phyloP scores from a whole-genome alignment of 2,797 vertebrate species.

The Tenualosa thibaudeaui region DNA sequence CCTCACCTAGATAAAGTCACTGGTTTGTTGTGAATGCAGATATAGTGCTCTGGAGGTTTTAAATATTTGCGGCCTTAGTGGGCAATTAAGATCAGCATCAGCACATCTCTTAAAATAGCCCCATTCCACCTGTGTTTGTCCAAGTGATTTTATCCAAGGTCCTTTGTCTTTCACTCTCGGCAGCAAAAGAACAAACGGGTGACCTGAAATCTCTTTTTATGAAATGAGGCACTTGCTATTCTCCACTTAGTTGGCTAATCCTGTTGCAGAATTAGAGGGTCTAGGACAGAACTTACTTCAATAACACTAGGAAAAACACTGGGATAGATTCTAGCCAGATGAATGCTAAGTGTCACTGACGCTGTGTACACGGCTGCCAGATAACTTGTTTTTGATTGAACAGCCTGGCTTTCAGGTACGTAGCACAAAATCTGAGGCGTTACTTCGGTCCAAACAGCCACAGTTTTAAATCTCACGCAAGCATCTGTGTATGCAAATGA shows the following conservation, averaged over 20 bases:
- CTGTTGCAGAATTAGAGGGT: conserved; percentile 52
- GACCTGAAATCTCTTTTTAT: conserved; percentile 51
- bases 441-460: background rate
- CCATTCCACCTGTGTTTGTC: no score
- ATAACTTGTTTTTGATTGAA: background rate
- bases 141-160: no score
- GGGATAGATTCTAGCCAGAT: conserved; percentile 29
- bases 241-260: conserved; percentile 59
- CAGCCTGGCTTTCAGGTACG: background rate
- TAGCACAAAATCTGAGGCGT: background rate
- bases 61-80: no score
- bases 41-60: no score
- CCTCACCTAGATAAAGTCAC: no score
- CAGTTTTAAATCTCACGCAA: no score
- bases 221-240: conserved; percentile 57
- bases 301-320: conserved; percentile 29
- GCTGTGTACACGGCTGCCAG: background rate
- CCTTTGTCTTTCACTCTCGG: background rate
- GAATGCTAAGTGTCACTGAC: conserved; percentile 25
- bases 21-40: no score
- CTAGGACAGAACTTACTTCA: conserved; percentile 53
- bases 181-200: conserved; percentile 44
- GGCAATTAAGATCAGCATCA: no score
- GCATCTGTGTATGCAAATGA: background rate
- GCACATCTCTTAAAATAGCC: no score